These are phyloP conservation scores for Aethina tumida DNA, from an alignment of 1,140 invertebrate species.

Conservation along the genomic window DNA sequence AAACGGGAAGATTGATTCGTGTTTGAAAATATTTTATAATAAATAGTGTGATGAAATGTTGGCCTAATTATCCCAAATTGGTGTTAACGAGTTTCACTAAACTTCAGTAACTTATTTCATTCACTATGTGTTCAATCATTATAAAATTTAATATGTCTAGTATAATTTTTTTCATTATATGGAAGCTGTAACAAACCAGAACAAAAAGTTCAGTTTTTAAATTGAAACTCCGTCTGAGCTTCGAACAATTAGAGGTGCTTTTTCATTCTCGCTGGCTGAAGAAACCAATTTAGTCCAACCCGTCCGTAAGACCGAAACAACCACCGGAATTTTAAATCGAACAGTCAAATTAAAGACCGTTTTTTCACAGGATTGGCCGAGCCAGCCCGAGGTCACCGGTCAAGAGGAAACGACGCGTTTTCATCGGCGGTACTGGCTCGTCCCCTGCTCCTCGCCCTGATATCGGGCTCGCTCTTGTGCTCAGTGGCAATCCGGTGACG, in stretches of 20 bases:
- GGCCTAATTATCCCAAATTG: no score
- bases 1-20: no score
- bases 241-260: not conserved
- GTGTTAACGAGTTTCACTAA: no score
- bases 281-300: not conserved
- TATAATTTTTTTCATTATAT: no score
- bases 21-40: no score
- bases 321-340: not conserved
- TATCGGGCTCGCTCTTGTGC: no score
- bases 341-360: not conserved
- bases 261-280: no score
- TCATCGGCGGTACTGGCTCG: not conserved
- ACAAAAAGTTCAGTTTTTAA: not conserved
- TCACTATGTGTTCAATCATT: no score
- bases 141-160: no score
- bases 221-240: not conserved
- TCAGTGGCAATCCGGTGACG: no score
- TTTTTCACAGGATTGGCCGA: constrained; percentile 29
- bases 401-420: constrained; percentile 12
- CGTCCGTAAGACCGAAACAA: not conserved
- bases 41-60: no score
- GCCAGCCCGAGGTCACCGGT: constrained; percentile 31
- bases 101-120: no score
- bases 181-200: constrained; percentile 5
- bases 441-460: not conserved